Conservation (phyloP, 2,113 vertebrate genomes). For the Aythya baeri region DNA sequence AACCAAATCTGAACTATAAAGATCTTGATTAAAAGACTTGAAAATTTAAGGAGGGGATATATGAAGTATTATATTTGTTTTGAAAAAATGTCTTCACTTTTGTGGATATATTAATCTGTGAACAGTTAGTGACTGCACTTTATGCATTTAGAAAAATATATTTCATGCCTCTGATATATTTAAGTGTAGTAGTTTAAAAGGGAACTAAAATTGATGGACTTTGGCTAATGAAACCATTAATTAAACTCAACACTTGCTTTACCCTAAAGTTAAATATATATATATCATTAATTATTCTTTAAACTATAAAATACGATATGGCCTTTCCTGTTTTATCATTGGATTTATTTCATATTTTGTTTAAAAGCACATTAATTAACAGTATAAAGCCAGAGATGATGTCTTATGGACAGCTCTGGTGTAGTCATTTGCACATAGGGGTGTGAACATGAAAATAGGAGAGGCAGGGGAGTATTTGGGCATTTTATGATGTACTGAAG, state of each 20-base stretch:
- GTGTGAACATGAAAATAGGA: background rate
- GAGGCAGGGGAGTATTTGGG: background rate
- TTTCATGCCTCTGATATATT: slow-evolving; percentile 48
- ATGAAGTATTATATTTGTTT: slow-evolving; percentile 37
- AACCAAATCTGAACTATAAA: slow-evolving; percentile 54
- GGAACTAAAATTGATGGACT: slow-evolving; percentile 26
- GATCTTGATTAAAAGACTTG: slow-evolving; percentile 35
- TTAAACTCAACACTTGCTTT: slow-evolving; percentile 18
- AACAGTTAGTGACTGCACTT: slow-evolving; percentile 51
- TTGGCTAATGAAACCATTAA: slow-evolving; percentile 2
- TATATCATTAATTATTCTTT: background rate
- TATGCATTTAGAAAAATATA: slow-evolving; percentile 45
- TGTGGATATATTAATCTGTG: slow-evolving; percentile 24
- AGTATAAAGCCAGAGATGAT: background rate
- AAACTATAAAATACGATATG: background rate
- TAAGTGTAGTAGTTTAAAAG: slow-evolving; percentile 40
- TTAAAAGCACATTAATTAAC: background rate
- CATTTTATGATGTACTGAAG: background rate
- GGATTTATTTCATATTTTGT: background rate
- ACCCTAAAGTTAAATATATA: background rate
- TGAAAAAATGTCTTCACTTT: slow-evolving; percentile 42
- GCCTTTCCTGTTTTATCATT: background rate
- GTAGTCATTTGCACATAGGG: background rate
- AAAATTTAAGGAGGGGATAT: slow-evolving; percentile 20
- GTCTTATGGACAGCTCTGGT: background rate